Percentiles rank a stretch among this genome's conserved stretches.
Evolutionary conservation across 2,113 vertebrate species (phyloP).

Genomic region (Megaceryle torquata): DNA sequence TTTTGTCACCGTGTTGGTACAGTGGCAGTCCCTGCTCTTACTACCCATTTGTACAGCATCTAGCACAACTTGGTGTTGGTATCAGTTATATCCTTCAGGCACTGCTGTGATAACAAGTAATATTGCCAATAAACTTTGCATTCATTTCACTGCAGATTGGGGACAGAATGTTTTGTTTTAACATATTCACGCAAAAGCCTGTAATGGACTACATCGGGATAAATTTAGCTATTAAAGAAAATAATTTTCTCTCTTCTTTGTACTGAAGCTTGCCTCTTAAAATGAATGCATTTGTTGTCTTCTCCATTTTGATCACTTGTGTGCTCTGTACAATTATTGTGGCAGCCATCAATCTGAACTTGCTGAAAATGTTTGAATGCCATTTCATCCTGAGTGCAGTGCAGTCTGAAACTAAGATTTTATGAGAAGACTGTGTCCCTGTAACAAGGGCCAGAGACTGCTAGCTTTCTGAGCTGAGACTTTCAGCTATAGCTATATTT

Average conservation of each 20-base stretch:
- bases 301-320: background rate
- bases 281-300: background rate
- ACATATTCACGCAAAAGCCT: background rate
- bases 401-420: background rate
- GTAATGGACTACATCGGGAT: background rate
- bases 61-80: background rate
- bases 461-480: background rate
- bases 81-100: background rate
- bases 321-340: background rate
- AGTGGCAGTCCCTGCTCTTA: background rate
- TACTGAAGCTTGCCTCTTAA: background rate
- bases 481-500: background rate
- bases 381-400: background rate
- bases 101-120: background rate
- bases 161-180: background rate
- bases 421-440: background rate
- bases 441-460: background rate
- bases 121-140: background rate
- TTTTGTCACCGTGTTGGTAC: background rate
- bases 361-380: background rate
- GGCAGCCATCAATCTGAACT: background rate
- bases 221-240: constrained; percentile 23
- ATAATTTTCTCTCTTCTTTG: background rate
- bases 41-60: background rate
- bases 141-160: background rate